Percentiles rank a stretch among this genome's conserved stretches.
Evolutionary conservation across 1,140 invertebrate genomes (phyloP).

Genomic region (Globodera rostochiensis): DNA sequence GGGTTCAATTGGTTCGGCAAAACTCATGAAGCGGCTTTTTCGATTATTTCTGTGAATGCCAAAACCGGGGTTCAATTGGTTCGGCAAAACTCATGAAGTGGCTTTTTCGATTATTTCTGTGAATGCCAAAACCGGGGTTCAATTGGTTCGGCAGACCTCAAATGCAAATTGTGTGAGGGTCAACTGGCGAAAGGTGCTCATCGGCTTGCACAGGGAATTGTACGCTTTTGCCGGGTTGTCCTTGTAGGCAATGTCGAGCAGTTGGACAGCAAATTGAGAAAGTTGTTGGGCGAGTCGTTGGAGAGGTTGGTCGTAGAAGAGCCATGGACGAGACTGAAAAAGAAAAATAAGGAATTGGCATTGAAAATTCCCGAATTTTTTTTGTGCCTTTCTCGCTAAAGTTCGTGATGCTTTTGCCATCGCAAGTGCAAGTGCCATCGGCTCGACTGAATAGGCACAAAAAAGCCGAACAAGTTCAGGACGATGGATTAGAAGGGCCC

Average conservation of each 20-base stretch:
- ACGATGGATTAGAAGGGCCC: slow-evolving; percentile 30
- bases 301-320: slow-evolving; percentile 57
- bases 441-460: slow-evolving; percentile 33
- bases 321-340: slow-evolving; percentile 55
- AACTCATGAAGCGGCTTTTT: no score
- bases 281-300: slow-evolving; percentile 39
- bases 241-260: slow-evolving; percentile 47
- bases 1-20: no score
- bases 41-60: neutral
- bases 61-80: slow-evolving; percentile 16
- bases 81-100: neutral
- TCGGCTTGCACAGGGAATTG: slow-evolving; percentile 43
- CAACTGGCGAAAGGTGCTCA: slow-evolving; percentile 42
- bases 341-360: neutral
- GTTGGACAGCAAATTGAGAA: slow-evolving; percentile 35
- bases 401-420: slow-evolving; percentile 24
- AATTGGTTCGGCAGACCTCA: slow-evolving; percentile 33
- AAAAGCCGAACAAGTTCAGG: slow-evolving; percentile 26
- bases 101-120: no score
- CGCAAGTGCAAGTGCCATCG: slow-evolving; percentile 25
- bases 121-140: slow-evolving; percentile 11
- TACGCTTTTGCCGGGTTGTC: slow-evolving; percentile 48
- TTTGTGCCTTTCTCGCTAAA: slow-evolving; percentile 24
- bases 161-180: slow-evolving; percentile 57
- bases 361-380: neutral